Evolutionary conservation across 2,797 vertebrate genomes (phyloP), one percentile per base, ranked within the genome.

Genomic region (Halcyon leucocephala): DNA sequence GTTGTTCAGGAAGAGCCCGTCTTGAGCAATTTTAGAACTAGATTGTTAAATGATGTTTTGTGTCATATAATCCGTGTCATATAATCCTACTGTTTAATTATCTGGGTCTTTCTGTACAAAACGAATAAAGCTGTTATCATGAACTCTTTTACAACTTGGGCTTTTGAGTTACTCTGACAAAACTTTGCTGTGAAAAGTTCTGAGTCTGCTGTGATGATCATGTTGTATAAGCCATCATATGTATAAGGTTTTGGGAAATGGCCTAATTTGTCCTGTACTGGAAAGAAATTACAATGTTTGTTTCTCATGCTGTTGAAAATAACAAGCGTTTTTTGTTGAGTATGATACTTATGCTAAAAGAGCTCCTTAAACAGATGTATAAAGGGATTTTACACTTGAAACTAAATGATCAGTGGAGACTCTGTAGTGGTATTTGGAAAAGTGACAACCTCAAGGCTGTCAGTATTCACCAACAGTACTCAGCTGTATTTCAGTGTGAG

Each of bases 321-420:
- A 79, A 61, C 54, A 84, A 82, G 57, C 72, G 51, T 26, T 9
- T 72, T 86, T 86, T 86, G 70, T 54, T 76, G 42, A 81, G 51
- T 73, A 48, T 14, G 20, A 39, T 62, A 48, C 62, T 92, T 84
- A 66, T 9, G 25, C 84, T 82, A 55, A 89, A 95, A 74, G 41
- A 76, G 14, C 51, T 79, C 55, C 58, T 93, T 86, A 74, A 95
- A 73, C 52, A 49, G 49, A 57, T 64, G 14, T 48, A 65, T 71
- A 82, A 79, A 84, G 35, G 55, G 20, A n/a, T 79, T 90, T 95
- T 90, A 69, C 37, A 37, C 70, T 90, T 67, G 54, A 93, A 93
- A 72, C 65, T 65, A n/a, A 69, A 76, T 84, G 64, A 73, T 67
- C 51, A 44, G 58, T 58, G 62, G 15, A 69, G 42, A 54, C 12